Evolutionary conservation across 2,797 vertebrate genomes (phyloP), one percentile per base, ranked within the genome.

Genomic region (Poecilia velifera): DNA sequence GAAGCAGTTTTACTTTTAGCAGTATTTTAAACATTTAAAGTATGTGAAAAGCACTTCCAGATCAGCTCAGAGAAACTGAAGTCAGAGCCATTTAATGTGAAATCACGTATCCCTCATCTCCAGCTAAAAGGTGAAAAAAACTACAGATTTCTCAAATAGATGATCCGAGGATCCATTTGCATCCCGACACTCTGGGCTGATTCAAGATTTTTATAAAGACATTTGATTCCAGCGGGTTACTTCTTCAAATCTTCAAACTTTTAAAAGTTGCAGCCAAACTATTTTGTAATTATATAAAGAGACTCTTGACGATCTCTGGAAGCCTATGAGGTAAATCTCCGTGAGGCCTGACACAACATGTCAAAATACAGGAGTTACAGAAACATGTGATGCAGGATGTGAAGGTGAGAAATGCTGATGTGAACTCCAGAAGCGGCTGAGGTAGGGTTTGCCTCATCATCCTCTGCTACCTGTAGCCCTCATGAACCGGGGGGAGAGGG

Each of bases 361-460:
- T 89, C 53, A 70, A 6, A n/a, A 46, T 49, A 31, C 74, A 79
- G 68, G 34, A 34, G 75, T 70, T 78, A 73, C 76, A 74, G 45
- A 81, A 76, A 83, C 59, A 80, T 39, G 25, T 34, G 66, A 70
- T 73, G 45, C 4, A 85, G 14, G 45, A 87, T 64, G 85, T 22
- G 43, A 4, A 82, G 70, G 74, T n/a, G 80, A 18, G 84, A 81
- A 74, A 39, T 76, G 71, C 55, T 73, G 51, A 86, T 57, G 62
- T 83, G n/a, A 53, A 88, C 83, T 73, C 79, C 51, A 47, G 81
- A 82, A 88, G 87, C 77, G 73, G 81, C 76, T 79, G 91, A 91
- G 91, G 90, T 92, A 90, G 84, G 80, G 64, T 83, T 90, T 80
- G 76, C 87, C 84, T 89, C 79, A 80, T 81, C 73, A 86, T 89